phyloP scores from a whole-genome alignment of 2,113 vertebrate genomes.

The Malurus alboscapulatus region DNA sequence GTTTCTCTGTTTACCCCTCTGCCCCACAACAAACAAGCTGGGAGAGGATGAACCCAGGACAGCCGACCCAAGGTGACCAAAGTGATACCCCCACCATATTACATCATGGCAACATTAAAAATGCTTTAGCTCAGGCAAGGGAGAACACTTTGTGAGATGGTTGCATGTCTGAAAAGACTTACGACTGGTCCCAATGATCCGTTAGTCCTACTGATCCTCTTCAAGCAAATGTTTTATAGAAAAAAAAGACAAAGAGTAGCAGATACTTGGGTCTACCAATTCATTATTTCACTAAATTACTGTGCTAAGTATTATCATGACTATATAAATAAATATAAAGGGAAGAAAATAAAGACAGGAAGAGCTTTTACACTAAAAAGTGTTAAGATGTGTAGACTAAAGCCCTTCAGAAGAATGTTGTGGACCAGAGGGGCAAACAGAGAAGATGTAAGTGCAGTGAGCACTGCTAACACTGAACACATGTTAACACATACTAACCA shows the following conservation, averaged over 20 bases:
- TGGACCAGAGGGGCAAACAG: too few species aligned
- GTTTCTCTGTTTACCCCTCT: not conserved
- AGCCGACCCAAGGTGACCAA: not conserved
- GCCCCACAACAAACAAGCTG: not conserved
- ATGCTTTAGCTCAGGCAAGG: not conserved
- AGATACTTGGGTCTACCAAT: not conserved
- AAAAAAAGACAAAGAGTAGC: not conserved
- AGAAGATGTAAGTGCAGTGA: too few species aligned
- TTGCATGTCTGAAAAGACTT: not conserved
- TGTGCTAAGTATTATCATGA: not conserved
- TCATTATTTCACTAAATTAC: not conserved
- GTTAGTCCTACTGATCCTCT: not conserved
- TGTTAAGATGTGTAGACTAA: not conserved
- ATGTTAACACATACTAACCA: not conserved
- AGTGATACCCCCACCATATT: not conserved
- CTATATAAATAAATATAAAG: not conserved
- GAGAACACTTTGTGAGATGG: not conserved
- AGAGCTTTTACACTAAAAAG: not conserved
- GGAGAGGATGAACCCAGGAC: not conserved
- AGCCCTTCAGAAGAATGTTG: not conserved
- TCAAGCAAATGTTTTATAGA: not conserved
- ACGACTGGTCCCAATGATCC: fast-evolving
- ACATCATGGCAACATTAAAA: not conserved
- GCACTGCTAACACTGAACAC: too few species aligned
- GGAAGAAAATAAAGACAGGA: not conserved